These are phyloP conservation scores for Hyposoter dolosus DNA, from an alignment of 2,888 invertebrate species.

Conservation along the genomic window DNA sequence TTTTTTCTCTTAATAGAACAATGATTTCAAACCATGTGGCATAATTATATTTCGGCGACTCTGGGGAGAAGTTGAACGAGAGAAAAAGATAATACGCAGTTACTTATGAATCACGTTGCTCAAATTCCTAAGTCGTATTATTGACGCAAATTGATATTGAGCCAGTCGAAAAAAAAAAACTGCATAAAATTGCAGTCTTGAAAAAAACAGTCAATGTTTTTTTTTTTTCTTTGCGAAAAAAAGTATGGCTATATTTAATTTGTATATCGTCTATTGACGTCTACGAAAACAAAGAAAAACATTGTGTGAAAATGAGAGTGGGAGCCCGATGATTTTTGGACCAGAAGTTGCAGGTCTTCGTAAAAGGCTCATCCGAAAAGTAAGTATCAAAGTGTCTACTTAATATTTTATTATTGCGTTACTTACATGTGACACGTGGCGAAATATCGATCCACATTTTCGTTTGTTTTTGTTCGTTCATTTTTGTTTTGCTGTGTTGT, in stretches of 20 bases:
- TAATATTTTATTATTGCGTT: slow-evolving; percentile 45
- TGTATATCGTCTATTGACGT: slow-evolving; percentile 36
- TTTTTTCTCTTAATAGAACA: neutral
- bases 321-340: slow-evolving; percentile 54
- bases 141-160: slow-evolving; percentile 74
- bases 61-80: slow-evolving; percentile 8
- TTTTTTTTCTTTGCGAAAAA: slow-evolving; percentile 26
- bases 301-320: neutral
- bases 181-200: slow-evolving; percentile 72
- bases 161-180: slow-evolving; percentile 77
- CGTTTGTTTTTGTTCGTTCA: slow-evolving; percentile 32
- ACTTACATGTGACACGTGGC: slow-evolving; percentile 63
- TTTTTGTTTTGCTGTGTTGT: slow-evolving; percentile 18
- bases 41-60: slow-evolving; percentile 22
- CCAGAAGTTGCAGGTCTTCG: slow-evolving; percentile 39
- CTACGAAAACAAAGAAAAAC: slow-evolving; percentile 1
- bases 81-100: slow-evolving; percentile 29
- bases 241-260: slow-evolving; percentile 12
- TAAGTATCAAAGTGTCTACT: slow-evolving; percentile 60
- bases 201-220: slow-evolving; percentile 64
- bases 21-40: slow-evolving; percentile 16
- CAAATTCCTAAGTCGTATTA: slow-evolving; percentile 58
- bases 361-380: slow-evolving; percentile 48
- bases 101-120: slow-evolving; percentile 41
- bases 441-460: slow-evolving; percentile 59